Conservation (phyloP, 2,113 vertebrate genomes). For the Microcebus jonahi region DNA sequence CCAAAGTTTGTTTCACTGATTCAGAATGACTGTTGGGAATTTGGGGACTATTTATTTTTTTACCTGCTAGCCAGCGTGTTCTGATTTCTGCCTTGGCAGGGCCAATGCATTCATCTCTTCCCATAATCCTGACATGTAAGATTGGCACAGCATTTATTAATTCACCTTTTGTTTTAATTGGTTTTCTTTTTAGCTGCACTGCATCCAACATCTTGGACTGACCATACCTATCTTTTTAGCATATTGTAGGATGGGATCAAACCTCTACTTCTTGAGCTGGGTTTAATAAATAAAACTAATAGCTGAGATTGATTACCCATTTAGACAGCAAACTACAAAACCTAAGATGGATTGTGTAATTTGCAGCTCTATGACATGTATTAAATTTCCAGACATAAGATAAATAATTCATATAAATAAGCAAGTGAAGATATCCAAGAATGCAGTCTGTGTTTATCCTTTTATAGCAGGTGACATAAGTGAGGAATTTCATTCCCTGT, state of each 20-base stretch:
- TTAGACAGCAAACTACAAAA: conserved; percentile 58
- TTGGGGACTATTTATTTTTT: not conserved
- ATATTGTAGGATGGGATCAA: conserved; percentile 46
- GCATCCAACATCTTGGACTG: not conserved
- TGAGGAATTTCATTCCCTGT: conserved; percentile 54
- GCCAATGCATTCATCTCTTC: not conserved
- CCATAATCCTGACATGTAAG: not conserved
- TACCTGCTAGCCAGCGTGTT: not conserved
- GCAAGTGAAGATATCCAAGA: conserved; percentile 41
- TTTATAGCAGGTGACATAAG: conserved; percentile 42
- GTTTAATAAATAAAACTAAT: conserved; percentile 71
- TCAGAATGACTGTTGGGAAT: conserved; percentile 17
- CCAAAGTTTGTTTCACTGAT: not conserved
- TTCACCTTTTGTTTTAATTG: conserved; percentile 50
- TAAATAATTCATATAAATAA: conserved; percentile 74
- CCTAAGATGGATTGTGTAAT: conserved; percentile 63
- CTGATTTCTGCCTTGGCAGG: not conserved
- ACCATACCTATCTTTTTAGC: conserved; percentile 30
- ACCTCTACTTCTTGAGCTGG: not conserved
- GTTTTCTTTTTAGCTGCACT: conserved; percentile 26
- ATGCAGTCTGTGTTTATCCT: conserved; percentile 40
- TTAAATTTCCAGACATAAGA: conserved; percentile 72
- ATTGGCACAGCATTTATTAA: conserved; percentile 37
- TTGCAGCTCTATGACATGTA: conserved; percentile 51
- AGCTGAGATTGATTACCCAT: conserved; percentile 48